Base-by-base conservation (phyloP, 2,113 vertebrate species). In the Sciurus niger region DNA sequence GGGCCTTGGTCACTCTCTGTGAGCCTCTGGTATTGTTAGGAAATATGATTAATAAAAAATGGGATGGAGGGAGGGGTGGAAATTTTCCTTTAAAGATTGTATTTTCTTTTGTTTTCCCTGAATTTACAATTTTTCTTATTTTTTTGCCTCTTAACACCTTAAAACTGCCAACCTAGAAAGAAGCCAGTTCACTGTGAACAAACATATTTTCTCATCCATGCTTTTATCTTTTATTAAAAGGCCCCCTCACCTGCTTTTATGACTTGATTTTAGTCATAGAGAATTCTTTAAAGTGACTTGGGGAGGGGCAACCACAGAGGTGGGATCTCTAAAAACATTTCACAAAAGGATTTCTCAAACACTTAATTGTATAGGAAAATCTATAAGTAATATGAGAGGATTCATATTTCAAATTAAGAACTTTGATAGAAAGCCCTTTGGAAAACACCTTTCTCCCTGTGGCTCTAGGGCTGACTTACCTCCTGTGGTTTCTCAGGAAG, bases 131-230 rank as follows among this genome's bases (percentile, higher is more conserved):
- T 73, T 82, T 73, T 80, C 55, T 97, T 94, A 97, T 43, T 88
- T 84, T 25, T 43, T 93, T 95, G 93, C 25, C 70, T 18, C 96
- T 97, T 55, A 63, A 7, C 63, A 22, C 68, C 43, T 97, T 98
- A 97, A 98, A 97, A 84, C 2, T 28, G 70, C 67, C 93, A 84
- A 84, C 43, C 46, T 96, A 22, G 84, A 95, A 63, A 86, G 22
- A 92, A 90, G 93, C n/a, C 30, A 85, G 89, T 48, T 25, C 2
- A 55, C 48, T 34, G 74, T 9, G 78, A 97, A 40, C 28, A 91
- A 12, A 95, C 28, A 74, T 4, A 72, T 95, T 25, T 93, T 84
- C 18, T 34, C 82, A 43, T 84, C 34, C 25, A 24, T 74, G n/a
- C 40, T 68, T 67, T 93, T 20, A 12, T n/a, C 86, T 94, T 65